Conservation (phyloP, 2,888 invertebrate species). For the Plagodis dolabraria region DNA sequence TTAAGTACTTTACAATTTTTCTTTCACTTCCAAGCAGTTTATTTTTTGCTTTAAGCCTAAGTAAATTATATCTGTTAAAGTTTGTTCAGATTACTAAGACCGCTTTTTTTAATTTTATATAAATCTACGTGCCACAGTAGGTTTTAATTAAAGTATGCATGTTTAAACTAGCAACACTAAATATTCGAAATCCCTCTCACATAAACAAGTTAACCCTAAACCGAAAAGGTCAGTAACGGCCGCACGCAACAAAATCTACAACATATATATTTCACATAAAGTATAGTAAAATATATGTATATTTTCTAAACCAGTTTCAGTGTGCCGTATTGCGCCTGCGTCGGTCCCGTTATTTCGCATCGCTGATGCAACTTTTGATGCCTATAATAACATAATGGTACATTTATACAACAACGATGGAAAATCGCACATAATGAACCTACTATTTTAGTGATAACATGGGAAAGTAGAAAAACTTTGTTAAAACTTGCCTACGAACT, state of each 20-base stretch:
- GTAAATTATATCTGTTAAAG: no score
- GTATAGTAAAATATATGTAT: constrained; percentile 41
- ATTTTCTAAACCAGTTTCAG: constrained; percentile 75
- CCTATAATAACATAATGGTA: constrained; percentile 80
- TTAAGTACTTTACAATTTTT: no score
- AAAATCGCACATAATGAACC: constrained; percentile 41
- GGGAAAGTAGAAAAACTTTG: constrained; percentile 34
- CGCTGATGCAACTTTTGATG: constrained; percentile 79
- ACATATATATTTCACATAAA: constrained; percentile 30
- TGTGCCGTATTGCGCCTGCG: constrained; percentile 38
- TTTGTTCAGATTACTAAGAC: no score
- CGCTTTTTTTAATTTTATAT: no score
- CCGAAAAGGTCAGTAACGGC: constrained; percentile 68
- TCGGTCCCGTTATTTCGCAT: constrained; percentile 70
- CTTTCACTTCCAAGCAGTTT: no score
- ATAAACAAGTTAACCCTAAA: constrained; percentile 64
- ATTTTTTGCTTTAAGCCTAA: no score
- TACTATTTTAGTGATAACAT: constrained; percentile 43
- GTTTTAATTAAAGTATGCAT: no score
- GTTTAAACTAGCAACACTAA: constrained; percentile 4
- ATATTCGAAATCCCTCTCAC: constrained; percentile 25
- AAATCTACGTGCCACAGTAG: no score
- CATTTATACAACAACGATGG: constrained; percentile 53
- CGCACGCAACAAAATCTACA: constrained; percentile 61
- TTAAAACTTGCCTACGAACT: no score